Percentiles rank a stretch among this genome's conserved stretches.
Conservation (phyloP, 1,140 invertebrate species). For the Drosophila bipectinata region DNA sequence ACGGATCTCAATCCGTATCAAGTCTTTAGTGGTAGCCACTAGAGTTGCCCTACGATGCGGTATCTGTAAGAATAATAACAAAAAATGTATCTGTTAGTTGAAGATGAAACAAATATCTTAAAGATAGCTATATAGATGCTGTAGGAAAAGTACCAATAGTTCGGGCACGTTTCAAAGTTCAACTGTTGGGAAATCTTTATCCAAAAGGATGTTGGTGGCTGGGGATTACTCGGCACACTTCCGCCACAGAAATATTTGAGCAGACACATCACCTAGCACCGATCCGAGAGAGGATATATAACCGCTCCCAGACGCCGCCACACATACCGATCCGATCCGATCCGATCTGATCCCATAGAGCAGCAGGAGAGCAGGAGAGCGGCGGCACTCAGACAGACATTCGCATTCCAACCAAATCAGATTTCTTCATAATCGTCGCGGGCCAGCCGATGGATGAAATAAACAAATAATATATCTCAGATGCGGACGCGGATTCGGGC, state of each 20-base stretch:
- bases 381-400: constrained; percentile 53
- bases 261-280: constrained; percentile 53
- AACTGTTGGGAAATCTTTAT: constrained; percentile 1
- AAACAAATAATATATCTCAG: constrained; percentile 61
- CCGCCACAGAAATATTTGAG: constrained; percentile 59
- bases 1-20: no score
- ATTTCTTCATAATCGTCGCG: constrained; percentile 73
- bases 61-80: constrained; percentile 10
- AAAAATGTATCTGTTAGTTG: neutral
- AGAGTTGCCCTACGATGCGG: constrained; percentile 9
- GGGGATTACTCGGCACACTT: constrained; percentile 62
- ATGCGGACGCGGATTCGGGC: neutral
- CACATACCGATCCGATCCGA: constrained; percentile 28
- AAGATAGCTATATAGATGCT: no score
- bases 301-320: constrained; percentile 38
- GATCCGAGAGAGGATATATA: constrained; percentile 7
- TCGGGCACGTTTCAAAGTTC: no score
- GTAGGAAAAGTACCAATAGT: no score
- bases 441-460: constrained; percentile 50
- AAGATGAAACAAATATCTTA: neutral
- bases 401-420: constrained; percentile 78
- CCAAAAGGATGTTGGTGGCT: constrained; percentile 54
- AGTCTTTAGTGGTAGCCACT: constrained; percentile 46
- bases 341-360: no score
- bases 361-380: constrained; percentile 20